Conservation (phyloP, 2,888 invertebrate genomes). For the Nymphalis c-album region DNA sequence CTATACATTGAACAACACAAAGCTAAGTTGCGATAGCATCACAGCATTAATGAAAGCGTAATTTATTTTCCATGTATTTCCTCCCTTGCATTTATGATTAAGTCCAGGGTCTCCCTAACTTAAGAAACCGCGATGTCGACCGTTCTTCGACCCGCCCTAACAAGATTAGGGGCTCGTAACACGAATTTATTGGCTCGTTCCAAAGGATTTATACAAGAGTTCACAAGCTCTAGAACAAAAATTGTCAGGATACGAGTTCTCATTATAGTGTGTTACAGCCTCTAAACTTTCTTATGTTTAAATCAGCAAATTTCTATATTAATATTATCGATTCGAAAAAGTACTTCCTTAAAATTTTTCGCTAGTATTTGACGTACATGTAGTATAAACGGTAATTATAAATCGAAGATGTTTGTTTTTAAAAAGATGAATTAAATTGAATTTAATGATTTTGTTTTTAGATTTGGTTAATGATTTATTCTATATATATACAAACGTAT, state of each 20-base stretch:
- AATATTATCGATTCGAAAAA: too few species aligned
- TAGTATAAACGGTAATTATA: too few species aligned
- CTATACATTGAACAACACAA: too few species aligned
- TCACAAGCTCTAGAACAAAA: constrained; percentile 6
- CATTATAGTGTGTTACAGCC: not conserved
- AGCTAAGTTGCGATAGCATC: too few species aligned
- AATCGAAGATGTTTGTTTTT: too few species aligned
- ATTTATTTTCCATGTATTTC: not conserved
- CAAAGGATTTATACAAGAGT: constrained; percentile 12
- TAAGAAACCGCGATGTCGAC: constrained; percentile 6
- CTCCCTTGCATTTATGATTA: constrained; percentile 1
- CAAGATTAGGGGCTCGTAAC: constrained; percentile 10
- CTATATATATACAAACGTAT: too few species aligned
- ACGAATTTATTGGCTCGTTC: constrained; percentile 8
- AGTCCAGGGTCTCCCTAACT: constrained; percentile 7
- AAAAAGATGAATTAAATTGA: too few species aligned
- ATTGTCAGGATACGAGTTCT: not conserved
- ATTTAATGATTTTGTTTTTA: too few species aligned
- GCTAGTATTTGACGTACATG: too few species aligned
- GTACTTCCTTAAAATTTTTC: too few species aligned
- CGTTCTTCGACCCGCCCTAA: constrained; percentile 9
- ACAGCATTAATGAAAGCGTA: not conserved
- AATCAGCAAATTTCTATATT: too few species aligned
- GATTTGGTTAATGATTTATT: too few species aligned
- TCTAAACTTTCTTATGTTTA: not conserved